Base-by-base conservation (phyloP, 2,113 vertebrate species). In the Alouatta palliata region DNA sequence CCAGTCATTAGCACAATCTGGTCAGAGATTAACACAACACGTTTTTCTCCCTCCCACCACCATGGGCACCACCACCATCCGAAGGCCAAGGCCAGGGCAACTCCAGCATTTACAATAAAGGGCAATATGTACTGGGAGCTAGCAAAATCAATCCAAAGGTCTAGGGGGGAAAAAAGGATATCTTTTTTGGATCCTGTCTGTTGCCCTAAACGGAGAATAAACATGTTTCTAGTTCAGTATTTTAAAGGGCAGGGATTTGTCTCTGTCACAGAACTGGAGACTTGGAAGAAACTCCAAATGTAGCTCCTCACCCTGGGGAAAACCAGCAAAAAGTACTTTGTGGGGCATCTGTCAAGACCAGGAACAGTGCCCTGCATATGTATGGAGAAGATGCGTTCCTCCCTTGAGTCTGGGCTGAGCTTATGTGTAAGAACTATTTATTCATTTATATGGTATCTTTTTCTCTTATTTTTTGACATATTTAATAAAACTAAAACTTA, bases 401-500 rank as follows among this genome's bases (percentile, higher is more conserved):
- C 35, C 45, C 43, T 88, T 80, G 35, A 88, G n/a, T 61, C 37
- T 40, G 30, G 32, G 32, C 79, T 61, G 64, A 80, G 35, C 64
- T 11, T 58, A 19, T 54, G 40, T 54, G 35, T 27, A 37, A 82
- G 25, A 91, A 47, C 17, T 7, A 66, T 47, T 47, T n/a, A 73
- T 58, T 75, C 70, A 58, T 95, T 87, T 93, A 70, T 68, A 88
- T 30, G 32, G 19, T 49, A 81, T 56, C 12, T 79, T 52, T 91
- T 90, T 43, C 75, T 56, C 40, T 56, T 90, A 94, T 90, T 90
- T 93, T 76, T 43, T 13, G 13, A 70, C 23, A 52, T n/a, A 87
- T 13, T 73, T 84, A 80, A 91, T 71, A 43, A 66, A 85, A 93
- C 71, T 73, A 93, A 97, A 93, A 77, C 13, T 52, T 81, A 21